Base-by-base conservation (phyloP, 1,140 invertebrate genomes). In the Tachypleus tridentatus region DNA sequence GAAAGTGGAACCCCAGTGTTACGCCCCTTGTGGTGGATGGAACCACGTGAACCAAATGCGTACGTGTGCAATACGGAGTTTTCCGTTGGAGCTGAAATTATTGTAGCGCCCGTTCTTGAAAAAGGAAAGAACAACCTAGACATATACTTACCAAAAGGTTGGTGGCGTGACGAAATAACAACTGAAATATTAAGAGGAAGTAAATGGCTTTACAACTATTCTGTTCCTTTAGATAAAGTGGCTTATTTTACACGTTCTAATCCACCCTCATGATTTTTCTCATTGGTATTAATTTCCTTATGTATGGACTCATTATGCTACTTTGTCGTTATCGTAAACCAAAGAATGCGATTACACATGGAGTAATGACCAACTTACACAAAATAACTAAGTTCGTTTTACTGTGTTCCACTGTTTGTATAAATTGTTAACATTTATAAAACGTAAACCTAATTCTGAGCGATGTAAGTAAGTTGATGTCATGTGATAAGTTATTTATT, bases 11-110 rank as follows among this genome's bases (percentile, higher is more conserved):
- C 87, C 29, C 89, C 90, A 0, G 80, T 93, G 60, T 86, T 95
- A 52, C 79, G 92, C 1, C 93, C 93, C 0, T 77, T 97, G n/a
- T 96, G 93, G 91, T 91, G 95, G 88, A 77, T 92, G 51, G 87
- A 89, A 65, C 88, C 90, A 0, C 80, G 83, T 1, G 92, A 96
- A 78, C 78, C 83, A 0, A 84, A 86, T 1, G 89, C 90, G 60
- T 83, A 89, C 50, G 81, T 82, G 0, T 86, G 93, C 4, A 83
- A 84, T 57, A 89, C 93, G 71, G 87, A 97, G 73, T 97, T 96
- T 78, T 86, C 89, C 0, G 82, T 97, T 0, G 93, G 93, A 0
- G 86, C 93, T 70, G 88, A 93, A 72, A 77, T 95, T 0, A 87
- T 97, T 7, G 92, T 96, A 0, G 93, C 93, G 0, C 93, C 93